Conservation (phyloP, 2,113 vertebrate species). For the Coracopsis vasa region DNA sequence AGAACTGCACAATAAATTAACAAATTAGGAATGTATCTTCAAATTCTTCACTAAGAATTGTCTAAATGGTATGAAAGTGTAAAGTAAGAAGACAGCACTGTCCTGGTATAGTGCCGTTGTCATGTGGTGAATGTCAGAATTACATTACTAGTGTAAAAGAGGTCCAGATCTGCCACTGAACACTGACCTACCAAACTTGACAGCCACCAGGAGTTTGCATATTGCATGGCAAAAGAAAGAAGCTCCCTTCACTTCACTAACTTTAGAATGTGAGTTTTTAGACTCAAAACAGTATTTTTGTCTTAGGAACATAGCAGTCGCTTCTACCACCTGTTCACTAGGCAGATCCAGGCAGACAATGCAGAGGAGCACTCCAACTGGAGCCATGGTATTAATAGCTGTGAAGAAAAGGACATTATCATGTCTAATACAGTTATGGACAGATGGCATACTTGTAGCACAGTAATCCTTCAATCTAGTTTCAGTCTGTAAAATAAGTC, state of each 20-base stretch:
- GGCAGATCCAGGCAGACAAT: not conserved
- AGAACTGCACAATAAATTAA: not conserved
- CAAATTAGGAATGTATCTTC: not conserved
- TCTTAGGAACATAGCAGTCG: not conserved
- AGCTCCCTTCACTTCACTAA: not conserved
- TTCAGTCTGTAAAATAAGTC: not conserved
- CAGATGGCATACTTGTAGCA: slow-evolving; percentile 22
- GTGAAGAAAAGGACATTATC: slow-evolving; percentile 39
- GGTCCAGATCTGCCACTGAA: not conserved
- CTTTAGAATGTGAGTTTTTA: not conserved
- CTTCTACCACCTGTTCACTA: not conserved
- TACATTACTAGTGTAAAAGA: rapidly evolving
- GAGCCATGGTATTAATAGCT: slow-evolving; percentile 37
- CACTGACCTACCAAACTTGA: not conserved
- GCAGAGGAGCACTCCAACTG: slow-evolving; percentile 14
- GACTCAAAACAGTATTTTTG: not conserved
- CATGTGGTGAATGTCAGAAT: not conserved
- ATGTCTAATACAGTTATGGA: slow-evolving; percentile 32
- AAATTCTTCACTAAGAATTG: not conserved
- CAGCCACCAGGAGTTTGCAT: not conserved
- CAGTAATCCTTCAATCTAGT: not conserved
- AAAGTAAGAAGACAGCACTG: not conserved
- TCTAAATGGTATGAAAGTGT: not conserved
- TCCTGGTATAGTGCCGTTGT: not conserved
- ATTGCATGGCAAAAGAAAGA: not conserved